A percentile compares a stretch with the other conserved stretches of the same genome.
Conservation (phyloP, 2,113 vertebrate genomes). For the Poecilia latipinna region DNA sequence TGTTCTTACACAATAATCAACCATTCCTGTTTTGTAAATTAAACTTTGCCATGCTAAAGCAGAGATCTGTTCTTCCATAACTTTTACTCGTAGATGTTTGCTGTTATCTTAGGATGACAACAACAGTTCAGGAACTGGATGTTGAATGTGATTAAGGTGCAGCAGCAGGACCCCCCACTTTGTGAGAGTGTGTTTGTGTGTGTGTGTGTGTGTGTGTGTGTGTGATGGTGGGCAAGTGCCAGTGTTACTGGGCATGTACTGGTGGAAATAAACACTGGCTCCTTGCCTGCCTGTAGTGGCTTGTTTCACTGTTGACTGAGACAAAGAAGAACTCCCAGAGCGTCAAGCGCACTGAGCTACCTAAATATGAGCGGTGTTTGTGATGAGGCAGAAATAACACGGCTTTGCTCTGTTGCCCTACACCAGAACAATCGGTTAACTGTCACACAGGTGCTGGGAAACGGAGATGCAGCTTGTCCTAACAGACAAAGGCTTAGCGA, state of each 20-base stretch:
- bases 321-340: conserved; percentile 12
- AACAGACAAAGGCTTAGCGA: neutral
- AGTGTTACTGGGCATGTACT: conserved; percentile 51
- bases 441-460: neutral
- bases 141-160: neutral
- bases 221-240: conserved; percentile 68
- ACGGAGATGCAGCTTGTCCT: neutral
- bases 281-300: conserved; percentile 35
- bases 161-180: conserved; percentile 39
- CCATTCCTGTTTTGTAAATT: too few relatives aligned
- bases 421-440: neutral
- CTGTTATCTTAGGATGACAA: neutral
- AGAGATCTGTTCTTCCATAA: too few relatives aligned
- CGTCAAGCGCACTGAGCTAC: neutral
- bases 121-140: neutral
- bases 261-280: conserved; percentile 64
- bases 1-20: too few relatives aligned
- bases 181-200: conserved; percentile 5
- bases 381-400: neutral
- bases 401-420: neutral
- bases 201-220: conserved; percentile 19
- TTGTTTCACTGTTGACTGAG: conserved; percentile 21
- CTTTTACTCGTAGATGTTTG: neutral
- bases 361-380: neutral
- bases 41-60: too few relatives aligned